phyloP scores from a whole-genome alignment of 1,140 invertebrate species.

The Hycleus cichorii region DNA sequence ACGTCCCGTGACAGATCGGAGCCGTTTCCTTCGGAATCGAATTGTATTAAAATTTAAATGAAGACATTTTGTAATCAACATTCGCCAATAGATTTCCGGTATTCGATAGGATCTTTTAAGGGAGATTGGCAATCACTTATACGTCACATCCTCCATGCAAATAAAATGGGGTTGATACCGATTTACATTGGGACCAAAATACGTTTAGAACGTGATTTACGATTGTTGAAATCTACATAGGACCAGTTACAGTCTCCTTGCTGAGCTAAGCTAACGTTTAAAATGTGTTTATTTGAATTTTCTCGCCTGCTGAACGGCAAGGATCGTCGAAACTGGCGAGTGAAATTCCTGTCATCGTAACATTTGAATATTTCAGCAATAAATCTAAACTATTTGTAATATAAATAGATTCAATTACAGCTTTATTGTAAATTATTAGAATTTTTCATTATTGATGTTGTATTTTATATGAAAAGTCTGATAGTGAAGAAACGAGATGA shows the following conservation, averaged over 20 bases:
- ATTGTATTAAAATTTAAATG: slow-evolving; percentile 40
- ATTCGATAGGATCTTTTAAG: slow-evolving; percentile 28
- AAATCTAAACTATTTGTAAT: too few relatives aligned
- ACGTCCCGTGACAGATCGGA: slow-evolving; percentile 23
- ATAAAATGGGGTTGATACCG: slow-evolving; percentile 33
- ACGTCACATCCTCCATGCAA: slow-evolving; percentile 39
- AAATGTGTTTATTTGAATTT: slow-evolving; percentile 35
- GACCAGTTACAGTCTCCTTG: slow-evolving; percentile 23
- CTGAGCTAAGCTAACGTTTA: slow-evolving; percentile 27
- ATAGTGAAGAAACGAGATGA: too few relatives aligned
- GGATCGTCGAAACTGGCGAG: not conserved
- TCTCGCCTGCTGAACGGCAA: slow-evolving; percentile 14
- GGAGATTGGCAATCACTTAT: slow-evolving; percentile 39
- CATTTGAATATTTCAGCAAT: too few relatives aligned
- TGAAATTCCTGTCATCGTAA: too few relatives aligned
- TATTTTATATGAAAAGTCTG: too few relatives aligned
- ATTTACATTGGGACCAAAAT: slow-evolving; percentile 29
- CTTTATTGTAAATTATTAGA: too few relatives aligned
- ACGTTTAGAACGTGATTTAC: slow-evolving; percentile 31
- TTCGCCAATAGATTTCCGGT: slow-evolving; percentile 39
- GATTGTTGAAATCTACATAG: slow-evolving; percentile 8
- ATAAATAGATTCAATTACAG: too few relatives aligned
- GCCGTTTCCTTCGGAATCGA: slow-evolving; percentile 29
- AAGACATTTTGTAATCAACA: slow-evolving; percentile 39
- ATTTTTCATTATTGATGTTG: too few relatives aligned